phyloP scores from a whole-genome alignment of 2,888 invertebrate species.

The Tortricodes alternella region DNA sequence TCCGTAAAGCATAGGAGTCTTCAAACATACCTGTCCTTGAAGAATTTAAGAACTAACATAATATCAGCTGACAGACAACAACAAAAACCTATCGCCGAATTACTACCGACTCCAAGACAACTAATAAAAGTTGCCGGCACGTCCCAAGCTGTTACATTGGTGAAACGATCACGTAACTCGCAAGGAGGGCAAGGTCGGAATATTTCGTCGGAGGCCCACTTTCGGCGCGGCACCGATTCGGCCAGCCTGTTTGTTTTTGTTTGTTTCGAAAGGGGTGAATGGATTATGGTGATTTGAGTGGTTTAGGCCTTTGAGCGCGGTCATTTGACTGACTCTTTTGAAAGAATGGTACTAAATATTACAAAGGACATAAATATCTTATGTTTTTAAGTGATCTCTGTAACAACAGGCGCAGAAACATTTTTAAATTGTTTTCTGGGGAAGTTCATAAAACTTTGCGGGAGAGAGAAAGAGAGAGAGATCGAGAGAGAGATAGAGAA shows the following conservation, averaged over 20 bases:
- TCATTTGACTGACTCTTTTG: background rate
- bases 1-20: no score
- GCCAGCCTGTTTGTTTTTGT: constrained; percentile 45
- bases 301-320: background rate
- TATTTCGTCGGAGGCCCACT: constrained; percentile 57
- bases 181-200: constrained; percentile 31
- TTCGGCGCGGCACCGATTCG: constrained; percentile 47
- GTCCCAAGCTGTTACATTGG: constrained; percentile 21
- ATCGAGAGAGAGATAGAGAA: no score
- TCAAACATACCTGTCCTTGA: no score
- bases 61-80: no score
- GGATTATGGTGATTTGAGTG: constrained; percentile 22
- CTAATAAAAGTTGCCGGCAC: no score
- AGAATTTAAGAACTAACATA: no score
- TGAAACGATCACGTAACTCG: constrained; percentile 30
- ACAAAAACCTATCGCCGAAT: constrained; percentile 7
- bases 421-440: no score
- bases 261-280: constrained; percentile 25
- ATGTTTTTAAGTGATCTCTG: no score
- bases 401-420: no score
- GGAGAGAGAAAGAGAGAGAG: no score
- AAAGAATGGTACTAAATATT: background rate
- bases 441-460: no score
- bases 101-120: background rate
- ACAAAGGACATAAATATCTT: no score